Base-by-base conservation (phyloP, 2,888 invertebrate genomes). In the Melangyna quadrimaculata region DNA sequence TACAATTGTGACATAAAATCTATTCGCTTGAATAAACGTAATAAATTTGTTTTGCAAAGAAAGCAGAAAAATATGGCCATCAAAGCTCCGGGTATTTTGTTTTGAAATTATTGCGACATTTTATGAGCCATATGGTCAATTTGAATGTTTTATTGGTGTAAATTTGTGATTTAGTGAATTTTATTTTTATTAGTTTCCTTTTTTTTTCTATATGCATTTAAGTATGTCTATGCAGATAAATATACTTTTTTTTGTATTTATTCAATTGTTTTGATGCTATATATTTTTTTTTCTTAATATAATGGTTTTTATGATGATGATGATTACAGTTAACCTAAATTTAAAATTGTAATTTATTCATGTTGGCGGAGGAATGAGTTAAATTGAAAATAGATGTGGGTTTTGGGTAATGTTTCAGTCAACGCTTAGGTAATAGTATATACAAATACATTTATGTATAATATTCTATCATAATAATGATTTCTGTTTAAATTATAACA, bases 61-160 rank as follows among this genome's bases (percentile, higher is more conserved):
- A 81, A 65, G 81, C 86, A 86, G 29, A 86, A 86, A 81, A 86
- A 74, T 63, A 55, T 53, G 29, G 69, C 63, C 19, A 35, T 45
- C 69, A 71, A 24, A 24, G 61, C 35, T 59, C 19, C 35, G 79
- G 84, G 81, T 86, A 73, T 78, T 86, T 81, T 63, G 73, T 81
- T 86, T 77, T 57, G 72, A 78, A 86, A 86, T 81, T 71, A 86
- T 86, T 86, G 81, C 81, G 86, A 81, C 86, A 86, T 81, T 81
- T 86, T 86, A 86, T 86, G 86, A 86, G 86, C 71, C 86, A 86
- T 86, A 86, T 86, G 86, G 86, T 81, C 81, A 81, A 81, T 86
- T 86, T 86, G 77, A 78, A 73, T 86, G 86, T 86, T 86, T 86
- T 81, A 86, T 81, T 81, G 81, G 40, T 81, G 81, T 81, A 72